A percentile compares a stretch with the other conserved stretches of the same genome.
Conservation (phyloP, 2,797 vertebrate species). For the Macroramphosus scolopax region DNA sequence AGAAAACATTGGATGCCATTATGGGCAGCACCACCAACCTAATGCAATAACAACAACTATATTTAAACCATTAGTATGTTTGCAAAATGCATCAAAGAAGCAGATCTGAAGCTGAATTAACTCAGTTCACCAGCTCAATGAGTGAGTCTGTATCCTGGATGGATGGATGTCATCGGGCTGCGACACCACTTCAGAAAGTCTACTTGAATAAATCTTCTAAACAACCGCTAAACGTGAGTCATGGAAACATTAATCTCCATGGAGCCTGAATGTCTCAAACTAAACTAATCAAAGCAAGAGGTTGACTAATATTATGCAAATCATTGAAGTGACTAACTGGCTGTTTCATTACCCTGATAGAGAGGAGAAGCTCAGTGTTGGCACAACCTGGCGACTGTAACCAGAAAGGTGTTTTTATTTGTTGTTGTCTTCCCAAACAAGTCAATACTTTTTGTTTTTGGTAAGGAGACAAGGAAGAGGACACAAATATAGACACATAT, state of each 20-base stretch:
- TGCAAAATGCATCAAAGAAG: too few relatives aligned
- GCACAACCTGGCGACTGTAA: background rate
- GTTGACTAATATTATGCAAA: conserved; percentile 62
- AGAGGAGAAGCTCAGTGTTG: conserved; percentile 2
- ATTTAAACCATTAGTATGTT: too few relatives aligned
- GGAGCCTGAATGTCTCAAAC: conserved; percentile 40
- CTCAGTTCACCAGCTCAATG: too few relatives aligned
- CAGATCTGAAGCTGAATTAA: too few relatives aligned
- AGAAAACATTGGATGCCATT: too few relatives aligned
- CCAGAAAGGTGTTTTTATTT: background rate
- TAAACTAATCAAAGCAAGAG: conserved; percentile 58
- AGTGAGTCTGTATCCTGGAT: too few relatives aligned
- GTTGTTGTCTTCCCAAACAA: too few relatives aligned
- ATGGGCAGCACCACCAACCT: too few relatives aligned
- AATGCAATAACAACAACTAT: too few relatives aligned
- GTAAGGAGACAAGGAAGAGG: too few relatives aligned
- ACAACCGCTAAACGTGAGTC: conserved; percentile 28
- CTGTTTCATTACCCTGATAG: conserved; percentile 31
- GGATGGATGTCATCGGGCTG: conserved; percentile 36
- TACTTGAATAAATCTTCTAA: conserved; percentile 44
- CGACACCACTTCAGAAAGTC: conserved; percentile 30
- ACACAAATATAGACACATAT: too few relatives aligned
- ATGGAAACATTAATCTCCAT: conserved; percentile 47
- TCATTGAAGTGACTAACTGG: conserved; percentile 38
- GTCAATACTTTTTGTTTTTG: too few relatives aligned